Evolutionary conservation across 2,113 vertebrate species (phyloP).

Genomic region (Stictonetta naevosa): DNA sequence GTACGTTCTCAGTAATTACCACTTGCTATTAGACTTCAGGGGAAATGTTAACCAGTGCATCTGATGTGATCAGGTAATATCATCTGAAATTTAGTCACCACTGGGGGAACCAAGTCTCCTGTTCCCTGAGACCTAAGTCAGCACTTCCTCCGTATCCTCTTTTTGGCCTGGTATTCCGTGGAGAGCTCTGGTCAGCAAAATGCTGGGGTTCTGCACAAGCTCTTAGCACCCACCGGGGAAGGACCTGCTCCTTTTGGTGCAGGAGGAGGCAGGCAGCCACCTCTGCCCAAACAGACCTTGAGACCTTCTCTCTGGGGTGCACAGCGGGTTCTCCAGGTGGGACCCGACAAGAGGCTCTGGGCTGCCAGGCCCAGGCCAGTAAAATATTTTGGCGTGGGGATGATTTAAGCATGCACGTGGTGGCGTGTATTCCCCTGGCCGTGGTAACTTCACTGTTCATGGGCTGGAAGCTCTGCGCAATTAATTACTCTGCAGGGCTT

Average conservation of each 20-base stretch:
- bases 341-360: background rate
- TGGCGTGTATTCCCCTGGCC: background rate
- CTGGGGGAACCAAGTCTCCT: background rate
- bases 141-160: background rate
- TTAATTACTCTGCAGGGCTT: background rate
- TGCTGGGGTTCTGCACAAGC: background rate
- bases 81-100: background rate
- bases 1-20: background rate
- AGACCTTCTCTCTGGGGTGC: background rate
- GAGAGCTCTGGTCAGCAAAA: background rate
- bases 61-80: background rate
- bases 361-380: background rate
- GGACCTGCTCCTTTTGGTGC: background rate
- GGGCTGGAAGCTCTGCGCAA: background rate
- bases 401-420: background rate
- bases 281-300: background rate
- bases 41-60: background rate
- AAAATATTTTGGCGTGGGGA: background rate
- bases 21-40: background rate
- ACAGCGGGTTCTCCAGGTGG: accelerated
- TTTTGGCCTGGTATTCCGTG: accelerated
- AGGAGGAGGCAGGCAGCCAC: background rate
- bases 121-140: background rate
- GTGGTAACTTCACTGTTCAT: background rate
- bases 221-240: background rate